Base-by-base conservation (phyloP, 2,888 invertebrate genomes). In the Polylopha cassiicola region DNA sequence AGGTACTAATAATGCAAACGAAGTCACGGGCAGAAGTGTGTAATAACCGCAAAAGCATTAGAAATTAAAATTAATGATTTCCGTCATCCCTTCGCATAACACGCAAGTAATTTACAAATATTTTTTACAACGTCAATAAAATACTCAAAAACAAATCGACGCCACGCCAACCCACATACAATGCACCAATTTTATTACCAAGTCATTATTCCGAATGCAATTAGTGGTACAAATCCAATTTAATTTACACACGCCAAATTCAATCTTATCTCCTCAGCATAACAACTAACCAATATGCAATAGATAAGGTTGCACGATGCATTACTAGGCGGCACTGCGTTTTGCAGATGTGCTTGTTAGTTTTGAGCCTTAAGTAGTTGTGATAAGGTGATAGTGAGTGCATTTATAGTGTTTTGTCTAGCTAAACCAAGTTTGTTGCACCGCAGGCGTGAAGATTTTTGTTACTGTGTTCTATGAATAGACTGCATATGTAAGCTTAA, bases 101-200 rank as follows among this genome's bases (percentile, higher is more conserved):
- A n/a, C n/a, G n/a, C n/a, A n/a, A n/a, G n/a, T n/a, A n/a, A n/a
- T n/a, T n/a, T n/a, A n/a, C n/a, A n/a, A n/a, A n/a, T n/a, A n/a
- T n/a, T n/a, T n/a, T n/a, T n/a, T n/a, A n/a, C 23, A 23, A 5
- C n/a, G 17, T 8, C 11, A 8, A 20, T 30, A 30, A 26, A 39
- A 22, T 30, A 18, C 29, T 28, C 9, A 17, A 34, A 18, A 22
- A 21, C 24, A 7, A 36, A 17, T 8, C 17, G 38, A 42, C 20
- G 62, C 65, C 53, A 44, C 62, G 59, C 69, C 65, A 39, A 63
- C 53, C 68, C 69, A 53, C 39, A 48, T 55, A 64, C 62, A 68
- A 65, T 64, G 55, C 63, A 43, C 51, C 60, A 53, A 61, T 54
- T 67, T 69, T 67, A 73, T 58, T 50, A 57, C 55, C 48, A 44